phyloP scores from a whole-genome alignment of 2,888 invertebrate species.

The Pardosa pseudoannulata region DNA sequence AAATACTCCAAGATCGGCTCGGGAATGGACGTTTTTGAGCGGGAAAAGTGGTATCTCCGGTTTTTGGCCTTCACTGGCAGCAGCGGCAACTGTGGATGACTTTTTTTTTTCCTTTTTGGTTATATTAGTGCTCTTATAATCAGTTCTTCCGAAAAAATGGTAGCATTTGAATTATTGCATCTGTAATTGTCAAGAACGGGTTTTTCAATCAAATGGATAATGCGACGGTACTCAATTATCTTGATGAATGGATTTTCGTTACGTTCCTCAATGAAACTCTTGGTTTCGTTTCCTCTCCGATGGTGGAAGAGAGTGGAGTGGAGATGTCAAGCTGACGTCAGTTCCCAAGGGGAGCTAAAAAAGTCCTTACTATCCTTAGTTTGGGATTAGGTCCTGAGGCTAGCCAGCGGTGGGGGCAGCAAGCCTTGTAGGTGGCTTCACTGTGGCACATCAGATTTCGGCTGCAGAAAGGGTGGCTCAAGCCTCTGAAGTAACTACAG shows the following conservation, averaged over 20 bases:
- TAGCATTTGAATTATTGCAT: constrained; percentile 37
- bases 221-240: background rate
- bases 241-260: background rate
- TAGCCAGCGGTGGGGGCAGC: constrained; percentile 69
- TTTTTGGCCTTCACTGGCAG: constrained; percentile 43
- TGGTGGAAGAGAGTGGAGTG: constrained; percentile 26
- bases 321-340: constrained; percentile 12
- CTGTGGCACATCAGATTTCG: constrained; percentile 67
- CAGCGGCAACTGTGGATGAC: background rate
- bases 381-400: constrained; percentile 68
- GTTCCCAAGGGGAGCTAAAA: background rate
- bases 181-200: constrained; percentile 23
- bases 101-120: constrained; percentile 10
- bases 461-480: constrained; percentile 7
- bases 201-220: background rate
- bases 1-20: constrained; percentile 11
- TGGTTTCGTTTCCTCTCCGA: background rate
- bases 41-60: constrained; percentile 59
- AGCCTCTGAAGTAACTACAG: constrained; percentile 16
- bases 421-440: constrained; percentile 68
- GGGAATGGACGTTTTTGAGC: constrained; percentile 22
- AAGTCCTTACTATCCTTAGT: constrained; percentile 24
- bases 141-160: background rate
- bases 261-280: background rate
- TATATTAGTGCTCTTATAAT: background rate